Percentiles rank a stretch among this genome's conserved stretches.
Conservation (phyloP, 1,140 invertebrate species). For the Mya arenaria region DNA sequence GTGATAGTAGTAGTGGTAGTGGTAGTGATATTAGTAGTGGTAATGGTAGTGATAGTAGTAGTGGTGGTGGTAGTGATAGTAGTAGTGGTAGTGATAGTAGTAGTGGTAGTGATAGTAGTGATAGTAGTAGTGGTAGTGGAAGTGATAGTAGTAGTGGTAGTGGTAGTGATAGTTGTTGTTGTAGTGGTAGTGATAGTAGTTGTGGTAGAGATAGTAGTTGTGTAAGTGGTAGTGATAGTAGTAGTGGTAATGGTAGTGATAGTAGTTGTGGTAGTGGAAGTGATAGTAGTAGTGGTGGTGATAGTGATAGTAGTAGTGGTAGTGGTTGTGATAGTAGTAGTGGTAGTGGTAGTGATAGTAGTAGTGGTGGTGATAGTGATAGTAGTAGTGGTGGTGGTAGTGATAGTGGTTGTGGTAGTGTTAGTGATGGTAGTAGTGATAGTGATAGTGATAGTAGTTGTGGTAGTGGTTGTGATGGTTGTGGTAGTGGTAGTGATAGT, state of each 20-base stretch:
- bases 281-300: neutral
- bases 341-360: constrained; percentile 9
- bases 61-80: neutral
- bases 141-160: constrained; percentile 8
- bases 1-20: neutral
- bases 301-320: neutral
- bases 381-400: constrained; percentile 26
- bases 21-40: neutral
- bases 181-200: neutral
- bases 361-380: neutral
- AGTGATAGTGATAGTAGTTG: constrained; percentile 20
- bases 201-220: neutral
- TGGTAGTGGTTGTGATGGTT: constrained; percentile 8
- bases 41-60: neutral
- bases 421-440: neutral
- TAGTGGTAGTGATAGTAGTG: neutral
- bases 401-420: constrained; percentile 14
- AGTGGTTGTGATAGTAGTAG: constrained; percentile 17
- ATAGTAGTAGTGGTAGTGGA: constrained; percentile 1
- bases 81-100: constrained; percentile 2
- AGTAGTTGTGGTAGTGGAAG: neutral
- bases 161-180: constrained; percentile 7
- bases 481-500: constrained; percentile 21
- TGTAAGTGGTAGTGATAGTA: neutral
- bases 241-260: constrained; percentile 3